Evolutionary conservation across 2,888 invertebrate species (phyloP), one percentile per base, ranked within the genome.

Genomic region (Trachelus troglodyta): DNA sequence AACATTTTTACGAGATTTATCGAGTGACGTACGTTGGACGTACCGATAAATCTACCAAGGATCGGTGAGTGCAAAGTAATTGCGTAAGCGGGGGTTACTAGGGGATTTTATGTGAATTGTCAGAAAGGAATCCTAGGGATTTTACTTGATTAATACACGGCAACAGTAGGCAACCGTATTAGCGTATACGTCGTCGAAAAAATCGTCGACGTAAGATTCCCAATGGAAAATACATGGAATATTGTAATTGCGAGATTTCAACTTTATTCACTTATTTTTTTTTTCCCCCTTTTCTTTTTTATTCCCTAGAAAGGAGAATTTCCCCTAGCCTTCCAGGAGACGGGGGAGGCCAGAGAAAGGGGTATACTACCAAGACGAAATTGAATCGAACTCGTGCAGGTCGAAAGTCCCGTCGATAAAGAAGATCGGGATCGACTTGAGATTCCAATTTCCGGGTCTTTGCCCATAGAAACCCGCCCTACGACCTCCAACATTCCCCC

Each of bases 381-480:
- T 40, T 40, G 40, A 40, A 40, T 40, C 40, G 40, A 40, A 40
- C 40, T 40, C 15, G 4, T 40, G 40, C 40, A 40, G 40, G 15
- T 40, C 40, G 40, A 40, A 40, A 40, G 40, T 40, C 40, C 40
- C 40, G 15, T 40, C 40, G 69, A 31, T 69, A 69, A 69, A 86
- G 85, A 85, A 85, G 85, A 88, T 88, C 87, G 86, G 86, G 86
- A 87, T 88, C 89, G 89, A 89, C 89, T 88, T 88, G 88, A 88
- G 88, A 89, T 89, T 89, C 88, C 89, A 89, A 89, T 89, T 89
- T 89, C 87, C 87, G 69, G 69, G 69, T 40, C 69, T 69, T 33
- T 69, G 31, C 69, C 69, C 31, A 69, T 69, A 69, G 33, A 33
- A 69, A 33, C 69, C 15, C 69, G n/a, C 69, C 30, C 69, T 30